Conservation (phyloP, 1,140 invertebrate genomes). For the Drosophila ananassae region DNA sequence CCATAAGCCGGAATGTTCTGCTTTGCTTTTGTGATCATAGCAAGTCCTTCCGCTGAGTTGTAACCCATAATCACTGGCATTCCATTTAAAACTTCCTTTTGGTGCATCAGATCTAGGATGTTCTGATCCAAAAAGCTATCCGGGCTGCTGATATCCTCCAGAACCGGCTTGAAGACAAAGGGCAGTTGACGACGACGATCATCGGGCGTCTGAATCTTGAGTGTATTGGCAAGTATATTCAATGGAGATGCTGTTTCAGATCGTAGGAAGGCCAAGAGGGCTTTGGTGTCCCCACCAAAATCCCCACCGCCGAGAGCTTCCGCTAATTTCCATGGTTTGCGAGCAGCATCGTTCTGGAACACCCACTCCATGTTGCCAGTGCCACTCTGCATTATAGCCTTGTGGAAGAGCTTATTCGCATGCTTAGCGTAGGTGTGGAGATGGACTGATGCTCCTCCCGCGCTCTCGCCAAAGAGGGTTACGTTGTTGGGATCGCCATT, state of each 20-base stretch:
- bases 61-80: constrained; percentile 76
- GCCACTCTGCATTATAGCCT: constrained; percentile 84
- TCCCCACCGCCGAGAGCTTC: constrained; percentile 55
- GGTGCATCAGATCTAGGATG: constrained; percentile 56
- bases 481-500: constrained; percentile 87
- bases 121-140: constrained; percentile 59
- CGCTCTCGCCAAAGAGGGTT: constrained; percentile 85
- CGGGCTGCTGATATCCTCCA: constrained; percentile 57
- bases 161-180: constrained; percentile 68
- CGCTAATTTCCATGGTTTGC: constrained; percentile 57
- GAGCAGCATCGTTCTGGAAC: constrained; percentile 41
- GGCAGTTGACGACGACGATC: constrained; percentile 70
- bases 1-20: constrained; percentile 57
- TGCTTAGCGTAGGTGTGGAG: constrained; percentile 68
- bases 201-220: constrained; percentile 58
- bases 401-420: constrained; percentile 82
- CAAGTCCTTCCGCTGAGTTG: constrained; percentile 69
- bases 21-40: constrained; percentile 49
- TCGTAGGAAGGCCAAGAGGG: constrained; percentile 58
- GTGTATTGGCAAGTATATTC: constrained; percentile 34
- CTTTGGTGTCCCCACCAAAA: constrained; percentile 24
- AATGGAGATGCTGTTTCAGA: constrained; percentile 47
- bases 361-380: constrained; percentile 75
- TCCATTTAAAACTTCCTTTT: constrained; percentile 37
- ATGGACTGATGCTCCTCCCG: constrained; percentile 84